These are phyloP conservation scores for Pungitius pungitius DNA, from an alignment of 2,113 vertebrate genomes.

Conservation along the genomic window DNA sequence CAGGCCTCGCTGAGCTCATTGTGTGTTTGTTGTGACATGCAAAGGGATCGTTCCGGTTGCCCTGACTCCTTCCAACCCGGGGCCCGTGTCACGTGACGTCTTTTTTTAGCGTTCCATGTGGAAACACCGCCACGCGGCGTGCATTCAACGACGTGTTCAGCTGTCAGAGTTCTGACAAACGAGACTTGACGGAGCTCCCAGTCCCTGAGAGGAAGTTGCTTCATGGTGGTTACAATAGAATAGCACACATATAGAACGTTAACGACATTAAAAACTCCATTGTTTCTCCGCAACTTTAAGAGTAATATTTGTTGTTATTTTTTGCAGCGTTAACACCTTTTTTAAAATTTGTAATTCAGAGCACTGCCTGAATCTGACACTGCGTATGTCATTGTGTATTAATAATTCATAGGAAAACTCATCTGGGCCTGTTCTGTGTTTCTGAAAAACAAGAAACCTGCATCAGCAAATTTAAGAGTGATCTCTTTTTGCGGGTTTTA, in stretches of 20 bases:
- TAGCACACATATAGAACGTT: no score
- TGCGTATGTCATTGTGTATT: background rate
- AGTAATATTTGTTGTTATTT: background rate
- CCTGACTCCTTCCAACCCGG: constrained; percentile 13
- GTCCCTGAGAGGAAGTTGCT: background rate
- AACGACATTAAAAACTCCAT: no score
- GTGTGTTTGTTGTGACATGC: constrained; percentile 28
- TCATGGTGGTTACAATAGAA: background rate
- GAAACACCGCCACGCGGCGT: constrained; percentile 14
- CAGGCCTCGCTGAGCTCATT: constrained; percentile 26
- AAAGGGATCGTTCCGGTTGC: constrained; percentile 20
- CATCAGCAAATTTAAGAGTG: background rate
- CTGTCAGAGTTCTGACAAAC: background rate
- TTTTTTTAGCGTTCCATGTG: background rate
- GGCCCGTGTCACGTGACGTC: background rate
- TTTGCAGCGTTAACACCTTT: background rate
- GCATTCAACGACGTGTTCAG: background rate
- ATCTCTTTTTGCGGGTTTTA: background rate
- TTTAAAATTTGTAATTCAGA: background rate
- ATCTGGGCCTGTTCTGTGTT: background rate
- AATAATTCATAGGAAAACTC: constrained; percentile 9
- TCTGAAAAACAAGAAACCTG: background rate
- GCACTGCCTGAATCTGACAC: constrained; percentile 7
- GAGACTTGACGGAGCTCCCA: background rate
- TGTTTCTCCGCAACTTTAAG: background rate